Base-by-base conservation (phyloP, 2,113 vertebrate genomes). In the Alethe diademata region DNA sequence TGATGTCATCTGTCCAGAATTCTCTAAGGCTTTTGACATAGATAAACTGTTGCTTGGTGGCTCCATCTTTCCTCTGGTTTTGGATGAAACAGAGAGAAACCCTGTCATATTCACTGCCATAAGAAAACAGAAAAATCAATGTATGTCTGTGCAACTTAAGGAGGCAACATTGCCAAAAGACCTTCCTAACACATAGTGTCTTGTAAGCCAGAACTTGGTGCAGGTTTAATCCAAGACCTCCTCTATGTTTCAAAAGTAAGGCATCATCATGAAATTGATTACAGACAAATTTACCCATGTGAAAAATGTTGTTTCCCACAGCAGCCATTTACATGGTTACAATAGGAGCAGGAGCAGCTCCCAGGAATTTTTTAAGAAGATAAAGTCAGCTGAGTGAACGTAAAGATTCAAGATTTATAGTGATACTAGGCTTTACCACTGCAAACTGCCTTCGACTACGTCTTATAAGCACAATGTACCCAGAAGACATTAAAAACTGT, bases 141-240 rank as follows among this genome's bases (percentile, higher is more conserved):
- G 8, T 5, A 8, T 43, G 15, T 8, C 11, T 31, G 5, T 29
- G 26, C 31, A 81, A 60, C 12, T 51, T 15, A 28, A 47, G 20
- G 35, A 80, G 13, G 8, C 5, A 40, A n/a, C 1, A 0, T 6
- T 70, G n/a, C 20, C 12, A 29, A 45, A 73, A 56, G 36, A 29
- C 20, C 2, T 80, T 54, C 12, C n/a, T n/a, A 38, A 20, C 16
- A 42, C 16, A 24, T 1, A 33, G 20, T 0, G 2, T 43, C 47
- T 29, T 22, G 3, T 23, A 47, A 38, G 20, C 5, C 50, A 73
- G 23, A 80, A 60, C 4, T 6, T 8, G 6, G 12, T 69, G 7
- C 1, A 4, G 25, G 22, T 47, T 28, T 29, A 57, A 79, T 20
- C 23, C 19, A 78, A 64, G 25, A 81, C 6, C 4, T 36, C 2